Evolutionary conservation across 2,113 vertebrate genomes (phyloP).

Genomic region (Percopsis transmontana): DNA sequence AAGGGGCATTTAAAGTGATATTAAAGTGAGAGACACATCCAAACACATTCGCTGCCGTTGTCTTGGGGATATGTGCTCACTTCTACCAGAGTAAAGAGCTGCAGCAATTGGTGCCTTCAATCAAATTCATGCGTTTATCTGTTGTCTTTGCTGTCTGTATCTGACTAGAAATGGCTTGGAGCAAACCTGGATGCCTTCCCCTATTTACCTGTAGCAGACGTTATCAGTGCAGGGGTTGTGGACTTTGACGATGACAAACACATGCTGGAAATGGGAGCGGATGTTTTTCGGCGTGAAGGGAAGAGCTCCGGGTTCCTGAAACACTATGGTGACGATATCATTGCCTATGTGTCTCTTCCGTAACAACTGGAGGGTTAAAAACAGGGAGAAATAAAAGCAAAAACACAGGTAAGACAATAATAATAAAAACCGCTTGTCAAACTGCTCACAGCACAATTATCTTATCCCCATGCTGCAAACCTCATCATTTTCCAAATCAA

Average conservation of each 20-base stretch:
- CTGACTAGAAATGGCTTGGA: neutral
- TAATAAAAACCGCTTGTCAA: conserved; percentile 11
- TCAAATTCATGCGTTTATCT: neutral
- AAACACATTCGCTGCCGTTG: conserved; percentile 35
- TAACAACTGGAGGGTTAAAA: conserved; percentile 80
- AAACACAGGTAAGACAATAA: neutral
- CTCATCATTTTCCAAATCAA: neutral
- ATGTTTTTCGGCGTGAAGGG: conserved; percentile 96
- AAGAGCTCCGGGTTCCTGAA: conserved; percentile 96
- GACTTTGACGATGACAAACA: conserved; percentile 96
- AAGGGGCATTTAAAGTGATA: conserved; percentile 46
- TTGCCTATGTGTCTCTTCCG: conserved; percentile 98
- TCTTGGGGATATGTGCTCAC: conserved; percentile 32
- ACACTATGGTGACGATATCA: conserved; percentile 97
- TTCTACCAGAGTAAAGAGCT: neutral
- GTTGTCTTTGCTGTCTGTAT: neutral
- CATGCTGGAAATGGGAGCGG: conserved; percentile 97
- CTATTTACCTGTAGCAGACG: conserved; percentile 94
- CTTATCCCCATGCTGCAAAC: neutral
- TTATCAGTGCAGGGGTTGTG: conserved; percentile 96
- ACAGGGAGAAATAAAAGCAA: neutral
- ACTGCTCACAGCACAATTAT: neutral
- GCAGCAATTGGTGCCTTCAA: conserved; percentile 22
- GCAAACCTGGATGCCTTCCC: conserved; percentile 13
- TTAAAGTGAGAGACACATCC: conserved; percentile 53